Evolutionary conservation across 2,888 invertebrate genomes (phyloP).

Genomic region (Operophtera brumata): DNA sequence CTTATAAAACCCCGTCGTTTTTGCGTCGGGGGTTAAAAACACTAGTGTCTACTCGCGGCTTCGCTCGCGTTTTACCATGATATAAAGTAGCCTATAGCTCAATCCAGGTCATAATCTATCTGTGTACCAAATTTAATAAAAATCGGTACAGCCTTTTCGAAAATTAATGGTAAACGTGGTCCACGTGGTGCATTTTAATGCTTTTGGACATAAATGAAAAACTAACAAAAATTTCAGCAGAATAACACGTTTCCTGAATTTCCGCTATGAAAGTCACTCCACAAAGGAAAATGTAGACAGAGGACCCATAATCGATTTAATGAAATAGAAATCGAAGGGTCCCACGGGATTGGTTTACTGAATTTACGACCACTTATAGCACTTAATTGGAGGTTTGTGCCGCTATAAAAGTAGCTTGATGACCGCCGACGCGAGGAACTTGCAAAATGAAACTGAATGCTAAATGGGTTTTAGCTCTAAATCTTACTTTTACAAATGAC

Average conservation of each 20-base stretch:
- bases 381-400: constrained; percentile 74
- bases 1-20: no score
- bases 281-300: constrained; percentile 65
- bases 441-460: constrained; percentile 52
- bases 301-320: constrained; percentile 69
- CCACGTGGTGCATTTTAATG: no score
- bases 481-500: constrained; percentile 50
- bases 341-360: constrained; percentile 64
- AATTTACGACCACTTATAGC: constrained; percentile 72
- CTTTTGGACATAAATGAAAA: neutral
- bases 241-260: constrained; percentile 61
- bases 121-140: no score
- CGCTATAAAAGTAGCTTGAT: constrained; percentile 72
- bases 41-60: no score
- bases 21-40: no score
- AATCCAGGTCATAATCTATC: no score
- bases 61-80: no score
- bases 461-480: constrained; percentile 41
- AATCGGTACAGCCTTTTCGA: no score
- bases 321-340: constrained; percentile 71
- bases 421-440: constrained; percentile 65
- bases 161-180: no score
- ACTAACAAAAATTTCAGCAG: constrained; percentile 1
- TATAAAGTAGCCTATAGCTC: no score
- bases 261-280: constrained; percentile 65